Conservation (phyloP, 2,113 vertebrate genomes). For the Cairina moschata region DNA sequence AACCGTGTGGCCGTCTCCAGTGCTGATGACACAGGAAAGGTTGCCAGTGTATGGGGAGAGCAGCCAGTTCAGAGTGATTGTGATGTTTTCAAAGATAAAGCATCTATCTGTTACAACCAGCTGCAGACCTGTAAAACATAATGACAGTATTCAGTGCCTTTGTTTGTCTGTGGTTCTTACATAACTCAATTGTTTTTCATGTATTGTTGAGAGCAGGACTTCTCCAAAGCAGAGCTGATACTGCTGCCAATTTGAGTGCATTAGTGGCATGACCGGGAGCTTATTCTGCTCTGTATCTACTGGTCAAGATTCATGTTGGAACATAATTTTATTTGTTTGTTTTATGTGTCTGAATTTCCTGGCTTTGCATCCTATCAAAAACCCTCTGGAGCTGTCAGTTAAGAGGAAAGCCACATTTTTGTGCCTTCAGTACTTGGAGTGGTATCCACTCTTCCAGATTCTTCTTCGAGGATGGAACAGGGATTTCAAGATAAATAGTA, state of each 20-base stretch:
- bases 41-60: conserved; percentile 91
- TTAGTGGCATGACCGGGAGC: not conserved
- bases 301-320: not conserved
- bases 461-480: not conserved
- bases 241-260: not conserved
- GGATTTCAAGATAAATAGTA: not conserved
- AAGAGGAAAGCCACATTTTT: not conserved
- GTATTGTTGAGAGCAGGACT: not conserved
- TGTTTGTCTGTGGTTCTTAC: not conserved
- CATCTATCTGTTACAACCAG: conserved; percentile 77
- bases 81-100: conserved; percentile 84
- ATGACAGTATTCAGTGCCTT: not conserved
- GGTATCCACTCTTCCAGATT: not conserved
- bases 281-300: not conserved
- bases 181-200: not conserved
- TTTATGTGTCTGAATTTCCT: not conserved
- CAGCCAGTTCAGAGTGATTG: conserved; percentile 87
- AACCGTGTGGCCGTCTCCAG: conserved; percentile 87
- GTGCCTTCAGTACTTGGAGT: not conserved
- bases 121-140: conserved; percentile 81
- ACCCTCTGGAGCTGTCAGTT: not conserved
- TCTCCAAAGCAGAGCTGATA: not conserved
- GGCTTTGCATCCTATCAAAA: not conserved
- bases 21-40: conserved; percentile 87
- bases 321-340: not conserved